Conservation (phyloP, 1,140 invertebrate genomes). For the Zaprionus taronus region DNA sequence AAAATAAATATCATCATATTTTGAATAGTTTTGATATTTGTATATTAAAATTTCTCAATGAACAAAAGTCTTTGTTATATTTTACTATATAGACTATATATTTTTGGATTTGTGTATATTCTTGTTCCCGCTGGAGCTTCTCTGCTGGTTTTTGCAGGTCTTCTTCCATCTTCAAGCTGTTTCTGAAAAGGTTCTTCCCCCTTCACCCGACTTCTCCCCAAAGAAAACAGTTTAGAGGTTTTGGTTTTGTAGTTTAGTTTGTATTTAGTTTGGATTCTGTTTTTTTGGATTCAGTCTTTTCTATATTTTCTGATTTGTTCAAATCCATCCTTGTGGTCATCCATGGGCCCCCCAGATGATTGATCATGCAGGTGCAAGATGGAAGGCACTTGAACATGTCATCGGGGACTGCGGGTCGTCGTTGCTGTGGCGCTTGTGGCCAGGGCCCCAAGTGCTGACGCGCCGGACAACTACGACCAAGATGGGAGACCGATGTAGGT, state of each 20-base stretch:
- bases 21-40: no score
- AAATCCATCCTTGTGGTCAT: slow-evolving; percentile 56
- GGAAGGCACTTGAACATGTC: background rate
- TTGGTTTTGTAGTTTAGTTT: slow-evolving; percentile 9
- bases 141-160: background rate
- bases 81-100: no score
- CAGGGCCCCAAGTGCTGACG: slow-evolving; percentile 47
- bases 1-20: no score
- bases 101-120: background rate
- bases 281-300: slow-evolving; percentile 62
- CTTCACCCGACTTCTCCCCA: background rate
- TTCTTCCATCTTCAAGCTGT: background rate
- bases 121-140: no score
- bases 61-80: no score
- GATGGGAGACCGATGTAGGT: slow-evolving; percentile 31
- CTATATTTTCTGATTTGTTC: background rate
- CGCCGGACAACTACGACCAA: slow-evolving; percentile 25
- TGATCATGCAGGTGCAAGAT: background rate
- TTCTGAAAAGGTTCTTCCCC: background rate
- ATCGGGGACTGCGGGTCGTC: slow-evolving; percentile 43
- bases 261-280: background rate
- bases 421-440: slow-evolving; percentile 30
- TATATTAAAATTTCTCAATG: no score
- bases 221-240: slow-evolving; percentile 3
- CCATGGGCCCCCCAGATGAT: slow-evolving; percentile 57